Percentiles rank a stretch among this genome's conserved stretches.
Conservation (phyloP, 2,888 invertebrate species). For the Sipunculus nudus region DNA sequence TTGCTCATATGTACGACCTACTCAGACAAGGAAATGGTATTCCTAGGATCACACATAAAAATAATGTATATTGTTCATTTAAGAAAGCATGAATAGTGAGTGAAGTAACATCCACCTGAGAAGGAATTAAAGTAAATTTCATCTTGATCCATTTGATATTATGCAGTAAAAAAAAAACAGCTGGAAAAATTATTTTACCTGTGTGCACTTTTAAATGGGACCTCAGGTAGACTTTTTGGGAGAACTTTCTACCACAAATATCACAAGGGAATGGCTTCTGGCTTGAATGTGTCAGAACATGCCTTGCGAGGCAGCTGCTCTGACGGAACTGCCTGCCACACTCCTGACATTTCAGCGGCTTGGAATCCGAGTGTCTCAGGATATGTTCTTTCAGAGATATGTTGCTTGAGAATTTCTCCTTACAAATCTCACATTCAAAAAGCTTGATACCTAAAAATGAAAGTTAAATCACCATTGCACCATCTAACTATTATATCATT, state of each 20-base stretch:
- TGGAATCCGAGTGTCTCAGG: constrained; percentile 50
- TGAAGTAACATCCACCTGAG: neutral
- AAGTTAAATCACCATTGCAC: too few species aligned
- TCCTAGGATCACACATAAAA: neutral
- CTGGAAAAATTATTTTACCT: too few species aligned
- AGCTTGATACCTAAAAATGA: constrained; percentile 60
- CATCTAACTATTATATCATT: too few species aligned
- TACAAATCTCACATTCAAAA: constrained; percentile 56
- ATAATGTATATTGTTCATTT: neutral
- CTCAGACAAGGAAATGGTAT: too few species aligned
- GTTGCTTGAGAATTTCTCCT: constrained; percentile 56
- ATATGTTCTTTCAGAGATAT: constrained; percentile 59
- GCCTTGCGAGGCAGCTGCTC: constrained; percentile 34
- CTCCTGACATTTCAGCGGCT: constrained; percentile 50
- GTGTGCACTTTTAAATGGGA: constrained; percentile 61
- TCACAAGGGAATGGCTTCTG: constrained; percentile 50
- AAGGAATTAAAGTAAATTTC: too few species aligned
- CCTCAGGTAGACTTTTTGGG: constrained; percentile 57
- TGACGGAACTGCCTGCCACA: constrained; percentile 57
- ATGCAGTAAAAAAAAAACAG: too few species aligned
- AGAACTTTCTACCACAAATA: constrained; percentile 51
- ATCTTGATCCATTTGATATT: too few species aligned
- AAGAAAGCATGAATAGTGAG: neutral
- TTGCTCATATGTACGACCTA: too few species aligned
- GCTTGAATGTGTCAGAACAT: neutral